Conservation (phyloP, 2,797 vertebrate species). For the Cryptoblepharus egeriae region DNA sequence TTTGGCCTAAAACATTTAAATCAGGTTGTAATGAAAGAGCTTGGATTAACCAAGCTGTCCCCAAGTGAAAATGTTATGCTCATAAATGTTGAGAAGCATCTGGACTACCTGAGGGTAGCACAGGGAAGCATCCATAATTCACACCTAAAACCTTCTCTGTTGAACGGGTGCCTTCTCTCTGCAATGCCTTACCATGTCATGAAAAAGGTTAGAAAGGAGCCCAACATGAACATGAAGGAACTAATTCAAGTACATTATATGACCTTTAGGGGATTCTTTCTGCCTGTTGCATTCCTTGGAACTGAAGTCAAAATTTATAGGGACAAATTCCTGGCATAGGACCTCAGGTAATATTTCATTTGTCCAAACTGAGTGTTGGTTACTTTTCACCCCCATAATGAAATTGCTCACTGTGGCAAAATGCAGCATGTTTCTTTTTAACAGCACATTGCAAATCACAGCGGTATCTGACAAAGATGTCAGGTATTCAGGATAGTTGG, state of each 20-base stretch:
- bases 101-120: constrained; percentile 6
- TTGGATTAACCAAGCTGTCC: background rate
- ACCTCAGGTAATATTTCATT: constrained; percentile 5
- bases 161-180: background rate
- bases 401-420: constrained; percentile 28
- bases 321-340: constrained; percentile 39
- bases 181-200: background rate
- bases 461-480: constrained; percentile 27
- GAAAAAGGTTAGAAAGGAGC: background rate
- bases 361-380: constrained; percentile 38
- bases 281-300: constrained; percentile 27
- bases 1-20: constrained; percentile 15
- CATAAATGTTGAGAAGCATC: constrained; percentile 19
- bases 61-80: background rate
- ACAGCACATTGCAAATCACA: constrained; percentile 16
- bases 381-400: constrained; percentile 34
- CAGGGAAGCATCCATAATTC: background rate
- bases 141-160: background rate
- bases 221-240: constrained; percentile 26
- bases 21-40: constrained; percentile 25
- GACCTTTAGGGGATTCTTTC: constrained; percentile 27
- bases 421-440: constrained; percentile 35
- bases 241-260: constrained; percentile 27
- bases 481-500: constrained; percentile 23
- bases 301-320: constrained; percentile 35